These are phyloP conservation scores for Caradrina kadenii DNA, from an alignment of 2,888 invertebrate genomes.

Conservation along the genomic window DNA sequence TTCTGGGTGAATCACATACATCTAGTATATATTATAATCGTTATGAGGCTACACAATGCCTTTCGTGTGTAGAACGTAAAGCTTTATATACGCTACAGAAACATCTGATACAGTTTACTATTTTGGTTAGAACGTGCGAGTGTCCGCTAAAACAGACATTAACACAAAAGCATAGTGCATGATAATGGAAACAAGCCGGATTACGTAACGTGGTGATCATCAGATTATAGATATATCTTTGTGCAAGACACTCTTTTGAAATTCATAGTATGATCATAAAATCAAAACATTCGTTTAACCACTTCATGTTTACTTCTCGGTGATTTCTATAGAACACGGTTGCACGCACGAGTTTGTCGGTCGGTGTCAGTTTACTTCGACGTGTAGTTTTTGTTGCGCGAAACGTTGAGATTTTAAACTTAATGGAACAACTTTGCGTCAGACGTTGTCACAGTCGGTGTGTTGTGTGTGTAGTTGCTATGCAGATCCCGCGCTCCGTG, in stretches of 20 bases:
- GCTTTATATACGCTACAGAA: background rate
- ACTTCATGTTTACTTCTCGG: background rate
- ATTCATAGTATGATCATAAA: background rate
- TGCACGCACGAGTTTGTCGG: background rate
- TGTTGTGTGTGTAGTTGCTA: slow-evolving; percentile 21
- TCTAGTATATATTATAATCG: background rate
- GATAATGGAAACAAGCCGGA: background rate
- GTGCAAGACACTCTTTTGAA: background rate
- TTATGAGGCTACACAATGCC: too few species aligned
- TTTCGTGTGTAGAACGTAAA: background rate
- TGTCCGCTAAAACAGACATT: background rate
- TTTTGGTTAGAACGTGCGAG: background rate
- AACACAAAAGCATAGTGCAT: background rate
- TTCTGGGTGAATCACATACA: too few species aligned
- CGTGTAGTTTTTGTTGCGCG: slow-evolving; percentile 15
- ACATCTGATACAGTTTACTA: background rate
- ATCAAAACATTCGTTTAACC: background rate
- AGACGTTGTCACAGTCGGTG: slow-evolving; percentile 28
- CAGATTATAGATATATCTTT: background rate
- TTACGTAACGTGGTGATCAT: background rate
- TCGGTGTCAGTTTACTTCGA: slow-evolving; percentile 7
- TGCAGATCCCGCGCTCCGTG: slow-evolving; percentile 26
- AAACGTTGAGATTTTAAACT: slow-evolving; percentile 37
- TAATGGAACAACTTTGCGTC: slow-evolving; percentile 32
- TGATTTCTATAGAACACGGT: background rate